Percentiles rank a stretch among this genome's conserved stretches.
These are phyloP conservation scores for Apis mellifera DNA, from an alignment of 1,140 invertebrate genomes.

Conservation along the genomic window DNA sequence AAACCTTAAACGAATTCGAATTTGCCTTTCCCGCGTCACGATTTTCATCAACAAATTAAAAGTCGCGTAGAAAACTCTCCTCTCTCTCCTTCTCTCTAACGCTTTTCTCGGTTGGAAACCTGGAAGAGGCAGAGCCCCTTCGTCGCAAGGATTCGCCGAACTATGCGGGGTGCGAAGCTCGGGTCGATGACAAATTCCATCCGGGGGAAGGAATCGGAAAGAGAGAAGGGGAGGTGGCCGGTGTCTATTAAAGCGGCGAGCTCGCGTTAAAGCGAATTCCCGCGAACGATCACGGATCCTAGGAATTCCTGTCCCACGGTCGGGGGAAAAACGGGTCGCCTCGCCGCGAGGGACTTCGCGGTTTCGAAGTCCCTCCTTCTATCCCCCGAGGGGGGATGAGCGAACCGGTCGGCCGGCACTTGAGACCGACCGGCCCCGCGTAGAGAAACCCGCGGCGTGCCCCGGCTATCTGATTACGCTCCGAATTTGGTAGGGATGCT, in stretches of 20 bases:
- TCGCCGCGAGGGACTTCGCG: slow-evolving; percentile 51
- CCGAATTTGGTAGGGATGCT: slow-evolving; percentile 22
- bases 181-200: slow-evolving; percentile 53
- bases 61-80: too few relatives aligned
- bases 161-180: slow-evolving; percentile 5
- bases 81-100: background rate
- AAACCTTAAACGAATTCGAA: too few relatives aligned
- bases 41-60: too few relatives aligned
- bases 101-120: slow-evolving; percentile 1
- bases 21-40: too few relatives aligned
- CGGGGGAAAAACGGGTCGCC: slow-evolving; percentile 42
- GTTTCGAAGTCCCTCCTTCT: slow-evolving; percentile 31
- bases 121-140: background rate
- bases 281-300: slow-evolving; percentile 47
- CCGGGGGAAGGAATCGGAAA: slow-evolving; percentile 10
- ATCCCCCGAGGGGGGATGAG: slow-evolving; percentile 47
- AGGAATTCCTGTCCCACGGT: slow-evolving; percentile 63
- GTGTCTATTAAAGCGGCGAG: slow-evolving; percentile 16
- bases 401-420: slow-evolving; percentile 52
- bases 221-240: background rate
- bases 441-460: slow-evolving; percentile 53
- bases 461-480: slow-evolving; percentile 58
- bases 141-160: slow-evolving; percentile 24
- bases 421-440: slow-evolving; percentile 41
- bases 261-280: slow-evolving; percentile 39